phyloP scores from a whole-genome alignment of 2,888 invertebrate genomes.

The Dolomedes plantarius region DNA sequence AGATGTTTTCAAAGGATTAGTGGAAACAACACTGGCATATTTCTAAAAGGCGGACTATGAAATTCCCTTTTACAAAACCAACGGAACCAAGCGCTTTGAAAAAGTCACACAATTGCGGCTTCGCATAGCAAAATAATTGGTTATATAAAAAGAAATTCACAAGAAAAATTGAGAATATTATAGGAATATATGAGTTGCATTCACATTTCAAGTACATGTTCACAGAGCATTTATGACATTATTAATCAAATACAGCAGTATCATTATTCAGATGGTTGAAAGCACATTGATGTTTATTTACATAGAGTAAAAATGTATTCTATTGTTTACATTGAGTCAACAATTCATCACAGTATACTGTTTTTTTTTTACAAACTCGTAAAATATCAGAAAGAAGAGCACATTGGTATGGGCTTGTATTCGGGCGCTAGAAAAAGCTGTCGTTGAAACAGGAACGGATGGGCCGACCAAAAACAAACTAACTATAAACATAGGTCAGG shows the following conservation, averaged over 20 bases:
- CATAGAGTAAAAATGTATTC: not conserved
- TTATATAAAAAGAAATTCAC: not conserved
- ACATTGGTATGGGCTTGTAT: slow-evolving; percentile 8
- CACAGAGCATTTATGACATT: too few relatives aligned
- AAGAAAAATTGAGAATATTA: not conserved
- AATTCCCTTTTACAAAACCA: not conserved
- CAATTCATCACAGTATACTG: not conserved
- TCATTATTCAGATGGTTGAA: not conserved
- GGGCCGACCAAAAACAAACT: too few relatives aligned
- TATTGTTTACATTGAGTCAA: not conserved
- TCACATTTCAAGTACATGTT: not conserved
- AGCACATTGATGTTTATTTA: not conserved
- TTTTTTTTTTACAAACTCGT: not conserved
- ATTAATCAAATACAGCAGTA: too few relatives aligned
- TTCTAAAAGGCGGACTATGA: not conserved
- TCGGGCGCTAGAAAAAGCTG: not conserved
- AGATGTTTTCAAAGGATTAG: slow-evolving; percentile 4
- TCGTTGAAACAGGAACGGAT: too few relatives aligned
- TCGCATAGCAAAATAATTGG: not conserved
- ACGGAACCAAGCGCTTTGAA: not conserved
- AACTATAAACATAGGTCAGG: too few relatives aligned
- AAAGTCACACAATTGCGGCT: not conserved
- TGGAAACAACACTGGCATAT: not conserved
- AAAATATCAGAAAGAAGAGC: not conserved
- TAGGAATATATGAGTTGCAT: not conserved